Evolutionary conservation across 1,140 invertebrate species (phyloP).

Genomic region (Caenorhabditis brenneri): DNA sequence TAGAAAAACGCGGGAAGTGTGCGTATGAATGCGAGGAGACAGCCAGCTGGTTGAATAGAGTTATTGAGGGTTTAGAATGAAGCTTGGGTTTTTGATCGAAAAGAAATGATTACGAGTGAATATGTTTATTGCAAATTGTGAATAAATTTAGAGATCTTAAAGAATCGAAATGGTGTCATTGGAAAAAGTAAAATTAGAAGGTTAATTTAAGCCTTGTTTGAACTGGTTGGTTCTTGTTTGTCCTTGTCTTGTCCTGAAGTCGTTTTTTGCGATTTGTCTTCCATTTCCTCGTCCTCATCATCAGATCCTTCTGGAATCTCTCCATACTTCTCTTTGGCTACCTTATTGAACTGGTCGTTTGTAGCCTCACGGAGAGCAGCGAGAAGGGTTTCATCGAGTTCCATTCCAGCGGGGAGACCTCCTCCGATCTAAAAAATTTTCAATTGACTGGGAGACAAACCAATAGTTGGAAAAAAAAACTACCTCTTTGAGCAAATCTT

Average conservation of each 20-base stretch:
- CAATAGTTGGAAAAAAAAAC: neutral
- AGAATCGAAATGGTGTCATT: too few relatives aligned
- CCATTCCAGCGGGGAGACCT: neutral
- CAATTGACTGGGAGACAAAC: too few relatives aligned
- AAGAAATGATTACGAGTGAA: too few relatives aligned
- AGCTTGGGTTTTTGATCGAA: too few relatives aligned
- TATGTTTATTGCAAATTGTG: neutral
- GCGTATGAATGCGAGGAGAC: neutral
- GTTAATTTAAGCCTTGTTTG: neutral
- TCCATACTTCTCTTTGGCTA: neutral
- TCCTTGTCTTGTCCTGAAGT: neutral
- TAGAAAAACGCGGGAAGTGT: neutral
- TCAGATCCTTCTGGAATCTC: neutral
- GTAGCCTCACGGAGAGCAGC: neutral
- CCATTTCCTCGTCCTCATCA: neutral
- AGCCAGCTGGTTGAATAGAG: neutral
- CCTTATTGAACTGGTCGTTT: neutral
- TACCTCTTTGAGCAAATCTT: slow-evolving; percentile 11
- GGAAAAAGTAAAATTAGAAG: neutral
- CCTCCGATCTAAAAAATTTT: neutral
- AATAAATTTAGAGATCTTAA: neutral
- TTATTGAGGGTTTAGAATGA: too few relatives aligned
- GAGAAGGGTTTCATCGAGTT: neutral
- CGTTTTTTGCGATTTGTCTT: neutral
- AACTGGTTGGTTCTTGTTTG: neutral